A percentile compares a stretch with the other conserved stretches of the same genome.
These are phyloP conservation scores for Pocillopora meandrina DNA, from an alignment of 92 coral and sea anemone genomes.

Conservation along the genomic window DNA sequence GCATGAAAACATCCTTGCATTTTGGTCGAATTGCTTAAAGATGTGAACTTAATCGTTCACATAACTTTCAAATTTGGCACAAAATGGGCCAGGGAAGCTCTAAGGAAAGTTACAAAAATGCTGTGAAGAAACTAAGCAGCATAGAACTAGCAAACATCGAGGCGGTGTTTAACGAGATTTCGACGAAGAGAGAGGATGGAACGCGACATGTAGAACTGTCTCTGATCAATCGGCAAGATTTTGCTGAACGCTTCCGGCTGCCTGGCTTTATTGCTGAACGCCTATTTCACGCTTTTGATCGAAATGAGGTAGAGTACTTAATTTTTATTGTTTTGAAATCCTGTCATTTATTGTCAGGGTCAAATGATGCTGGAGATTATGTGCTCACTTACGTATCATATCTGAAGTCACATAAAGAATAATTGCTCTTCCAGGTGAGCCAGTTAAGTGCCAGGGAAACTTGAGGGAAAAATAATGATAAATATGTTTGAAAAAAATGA, in stretches of 20 bases:
- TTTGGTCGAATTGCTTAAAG: not conserved
- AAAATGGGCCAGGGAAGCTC: slow-evolving; percentile 88
- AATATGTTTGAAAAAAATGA: too few relatives aligned
- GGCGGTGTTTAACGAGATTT: slow-evolving; percentile 92
- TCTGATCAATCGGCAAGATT: slow-evolving; percentile 85
- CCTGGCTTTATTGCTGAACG: slow-evolving; percentile 98
- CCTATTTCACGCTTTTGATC: slow-evolving; percentile 94
- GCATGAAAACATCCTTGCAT: not conserved
- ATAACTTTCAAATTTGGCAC: too few relatives aligned
- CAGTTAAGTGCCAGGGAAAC: too few relatives aligned
- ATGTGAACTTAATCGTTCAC: not conserved
- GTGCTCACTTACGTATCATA: too few relatives aligned
- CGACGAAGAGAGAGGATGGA: slow-evolving; percentile 89
- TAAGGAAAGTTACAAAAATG: slow-evolving; percentile 81
- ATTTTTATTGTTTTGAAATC: too few relatives aligned
- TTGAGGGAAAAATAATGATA: too few relatives aligned
- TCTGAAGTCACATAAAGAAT: too few relatives aligned
- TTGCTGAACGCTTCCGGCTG: slow-evolving; percentile 93
- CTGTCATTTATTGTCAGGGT: too few relatives aligned
- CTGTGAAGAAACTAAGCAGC: slow-evolving; percentile 89
- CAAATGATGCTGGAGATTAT: too few relatives aligned
- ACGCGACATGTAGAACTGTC: slow-evolving; percentile 84
- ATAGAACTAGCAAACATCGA: slow-evolving; percentile 85
- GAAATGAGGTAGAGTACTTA: slow-evolving; percentile 62
- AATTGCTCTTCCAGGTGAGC: too few relatives aligned